Evolutionary conservation across 2,888 invertebrate species (phyloP), one percentile per base, ranked within the genome.

Genomic region (Eustalomyia histrio): DNA sequence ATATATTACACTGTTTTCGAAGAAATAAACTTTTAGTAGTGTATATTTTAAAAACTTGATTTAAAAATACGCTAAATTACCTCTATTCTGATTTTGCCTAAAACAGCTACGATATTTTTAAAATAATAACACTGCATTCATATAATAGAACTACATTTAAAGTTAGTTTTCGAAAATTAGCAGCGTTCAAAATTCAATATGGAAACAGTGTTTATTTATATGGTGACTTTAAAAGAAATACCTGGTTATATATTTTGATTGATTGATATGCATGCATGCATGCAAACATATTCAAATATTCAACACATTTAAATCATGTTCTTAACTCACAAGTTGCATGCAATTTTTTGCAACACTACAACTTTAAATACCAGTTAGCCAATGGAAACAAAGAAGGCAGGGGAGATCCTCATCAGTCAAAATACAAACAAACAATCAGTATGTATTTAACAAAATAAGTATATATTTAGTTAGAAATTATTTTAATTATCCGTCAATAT

Each of bases 401-500:
- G 29, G 29, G 14, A 39, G 39, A 39, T 39, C 39, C 39, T 39
- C 24, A 9, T 43, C 39, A 21, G 18, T 64, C 58, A 47, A 69
- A 58, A 1, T 39, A 17, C 52, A 69, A 69, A 67, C 74, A 17
- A 29, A 68, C 57, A 74, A 65, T 47, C 17, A 61, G 57, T 39
- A 29, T 57, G 58, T 79, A 74, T 74, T 79, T 79, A 79, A 68
- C 67, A 24, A 1, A 29, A 7, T 39, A n/a, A 63, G 3, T 55
- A 53, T 10, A 24, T 68, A n/a, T n/a, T n/a, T n/a, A 50, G 57
- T 80, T 76, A 76, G 58, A 58, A 73, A 63, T 80, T 72, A 68
- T 63, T 80, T 76, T 80, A 76, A 80, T 80, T 80, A 76, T 39
- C 52, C 50, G 76, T 52, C 76, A 63, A 68, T 67, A 76, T 63